Base-by-base conservation (phyloP, 2,888 invertebrate genomes). In the Drosophila fungiperda region DNA sequence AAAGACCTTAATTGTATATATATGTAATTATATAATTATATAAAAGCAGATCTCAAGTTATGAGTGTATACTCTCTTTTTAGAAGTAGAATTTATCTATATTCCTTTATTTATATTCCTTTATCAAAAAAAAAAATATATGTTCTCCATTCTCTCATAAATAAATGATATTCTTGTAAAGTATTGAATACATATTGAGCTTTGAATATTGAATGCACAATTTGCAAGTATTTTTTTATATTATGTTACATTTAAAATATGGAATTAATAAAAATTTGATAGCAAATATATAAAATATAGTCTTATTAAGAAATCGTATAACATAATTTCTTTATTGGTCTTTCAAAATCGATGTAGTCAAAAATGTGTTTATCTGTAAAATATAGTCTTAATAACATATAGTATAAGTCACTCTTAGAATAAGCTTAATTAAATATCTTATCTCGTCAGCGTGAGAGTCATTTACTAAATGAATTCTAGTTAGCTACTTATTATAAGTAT, bases 381-480 rank as follows among this genome's bases (percentile, higher is more conserved):
- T n/a, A n/a, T 9, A 11, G n/a, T 40, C n/a, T 40, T 11, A 11
- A 40, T 11, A 40, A 11, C 2, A 40, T 40, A 9, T 11, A 15
- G 6, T 11, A 3, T 42, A 1, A 6, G 20, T 17, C 15, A 15
- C 8, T 23, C 15, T 48, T 17, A 15, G 6, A 20, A 3, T 42
- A 1, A 6, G 20, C 12, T 2, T 8, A 17, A 17, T 11, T 17
- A 20, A 5, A 29, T 26, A 26, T 26, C 1, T 38, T 8, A 38
- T 42, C 4, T 20, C 2, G 2, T 45, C 32, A 23, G 33, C 23
- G 12, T n/a, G 59, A 3, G 1, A 20, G 0, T 15, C 4, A 35
- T 36, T 38, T 60, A 11, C n/a, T 60, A 52, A 71, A 70, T 70
- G 71, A 71, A 61, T n/a, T 36, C 15, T 26, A 1, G 36, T 0